phyloP scores from a whole-genome alignment of 2,797 vertebrate species.

The Mastacembelus armatus region DNA sequence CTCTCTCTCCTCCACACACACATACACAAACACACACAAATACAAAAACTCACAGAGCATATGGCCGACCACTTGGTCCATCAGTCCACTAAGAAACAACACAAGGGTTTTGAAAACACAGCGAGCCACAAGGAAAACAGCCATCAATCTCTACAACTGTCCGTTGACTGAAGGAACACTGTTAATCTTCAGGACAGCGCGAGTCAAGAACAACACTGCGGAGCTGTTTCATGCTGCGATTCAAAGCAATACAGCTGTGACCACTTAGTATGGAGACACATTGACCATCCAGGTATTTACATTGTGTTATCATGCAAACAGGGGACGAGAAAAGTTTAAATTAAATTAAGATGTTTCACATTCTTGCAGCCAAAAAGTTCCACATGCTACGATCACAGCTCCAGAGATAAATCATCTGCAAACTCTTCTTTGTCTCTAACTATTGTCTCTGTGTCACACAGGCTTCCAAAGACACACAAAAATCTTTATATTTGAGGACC shows the following conservation, averaged over 20 bases:
- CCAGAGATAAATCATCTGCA: background rate
- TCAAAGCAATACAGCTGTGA: slow-evolving; percentile 58
- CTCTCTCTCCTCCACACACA: background rate
- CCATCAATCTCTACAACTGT: slow-evolving; percentile 69
- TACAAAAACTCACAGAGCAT: slow-evolving; percentile 33
- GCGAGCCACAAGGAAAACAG: slow-evolving; percentile 67
- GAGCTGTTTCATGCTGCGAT: slow-evolving; percentile 35
- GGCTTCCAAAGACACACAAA: background rate
- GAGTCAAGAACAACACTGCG: slow-evolving; percentile 61
- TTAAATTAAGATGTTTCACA: slow-evolving; percentile 8
- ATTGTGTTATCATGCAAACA: slow-evolving; percentile 17
- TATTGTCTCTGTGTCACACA: background rate
- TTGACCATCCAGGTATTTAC: slow-evolving; percentile 8
- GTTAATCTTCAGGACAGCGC: slow-evolving; percentile 56
- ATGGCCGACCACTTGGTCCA: slow-evolving; percentile 35
- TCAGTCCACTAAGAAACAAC: slow-evolving; percentile 52
- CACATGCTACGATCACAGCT: background rate
- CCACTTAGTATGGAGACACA: slow-evolving; percentile 41
- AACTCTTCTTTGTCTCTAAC: background rate
- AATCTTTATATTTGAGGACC: background rate
- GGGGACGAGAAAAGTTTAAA: slow-evolving; percentile 1
- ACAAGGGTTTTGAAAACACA: slow-evolving; percentile 57
- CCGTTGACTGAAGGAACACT: slow-evolving; percentile 48
- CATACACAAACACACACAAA: background rate
- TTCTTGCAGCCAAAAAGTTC: background rate